Evolutionary conservation across 1,140 invertebrate genomes (phyloP).

Genomic region (Riptortus pedestris): DNA sequence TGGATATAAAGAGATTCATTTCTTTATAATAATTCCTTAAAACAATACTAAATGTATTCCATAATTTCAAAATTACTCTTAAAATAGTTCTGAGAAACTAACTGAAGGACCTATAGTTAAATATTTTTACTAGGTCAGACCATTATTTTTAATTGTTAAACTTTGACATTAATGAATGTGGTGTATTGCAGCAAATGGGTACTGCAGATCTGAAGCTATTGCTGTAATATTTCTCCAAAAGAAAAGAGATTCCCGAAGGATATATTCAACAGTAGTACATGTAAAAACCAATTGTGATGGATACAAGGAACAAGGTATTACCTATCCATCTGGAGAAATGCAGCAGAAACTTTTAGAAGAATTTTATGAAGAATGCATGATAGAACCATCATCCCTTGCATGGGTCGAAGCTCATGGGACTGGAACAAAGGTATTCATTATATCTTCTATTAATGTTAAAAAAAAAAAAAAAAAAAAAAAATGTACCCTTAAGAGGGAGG

Average conservation of each 20-base stretch:
- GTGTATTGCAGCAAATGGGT: slow-evolving; percentile 54
- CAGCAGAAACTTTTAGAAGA: slow-evolving; percentile 69
- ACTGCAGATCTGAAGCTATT: slow-evolving; percentile 66
- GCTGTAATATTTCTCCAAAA: slow-evolving; percentile 71
- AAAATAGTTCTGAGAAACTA: too few species aligned
- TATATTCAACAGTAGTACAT: slow-evolving; percentile 60
- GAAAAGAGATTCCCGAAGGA: slow-evolving; percentile 59
- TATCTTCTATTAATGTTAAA: too few species aligned
- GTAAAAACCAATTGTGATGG: slow-evolving; percentile 76
- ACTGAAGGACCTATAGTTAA: too few species aligned
- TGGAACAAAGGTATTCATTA: slow-evolving; percentile 36
- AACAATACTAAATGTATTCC: too few species aligned
- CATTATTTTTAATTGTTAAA: too few species aligned
- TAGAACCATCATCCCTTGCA: slow-evolving; percentile 57
- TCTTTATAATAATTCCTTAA: too few species aligned
- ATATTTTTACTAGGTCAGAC: too few species aligned
- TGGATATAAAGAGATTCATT: too few species aligned
- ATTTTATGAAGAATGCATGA: slow-evolving; percentile 74
- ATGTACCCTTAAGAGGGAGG: too few species aligned
- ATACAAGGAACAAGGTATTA: slow-evolving; percentile 80
- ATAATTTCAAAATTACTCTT: too few species aligned
- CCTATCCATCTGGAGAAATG: slow-evolving; percentile 74
- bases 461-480: not conserved
- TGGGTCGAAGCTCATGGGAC: slow-evolving; percentile 92
- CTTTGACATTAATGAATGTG: too few species aligned